Evolutionary conservation across 2,113 vertebrate species (phyloP).

Genomic region (Tiliqua scincoides): DNA sequence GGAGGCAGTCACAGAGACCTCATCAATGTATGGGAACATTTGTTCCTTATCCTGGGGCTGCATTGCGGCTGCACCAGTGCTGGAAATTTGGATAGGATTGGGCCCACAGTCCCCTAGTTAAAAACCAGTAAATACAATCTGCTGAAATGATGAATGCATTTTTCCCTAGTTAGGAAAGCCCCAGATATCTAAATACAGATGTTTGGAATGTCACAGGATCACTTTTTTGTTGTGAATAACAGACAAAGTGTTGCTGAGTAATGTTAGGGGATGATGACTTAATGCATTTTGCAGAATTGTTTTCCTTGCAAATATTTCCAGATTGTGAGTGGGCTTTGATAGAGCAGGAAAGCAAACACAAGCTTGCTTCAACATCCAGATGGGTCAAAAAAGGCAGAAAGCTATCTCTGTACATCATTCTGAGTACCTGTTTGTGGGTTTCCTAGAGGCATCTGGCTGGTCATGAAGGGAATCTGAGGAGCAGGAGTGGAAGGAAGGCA

Average conservation of each 20-base stretch:
- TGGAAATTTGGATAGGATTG: no score
- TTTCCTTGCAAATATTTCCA: background rate
- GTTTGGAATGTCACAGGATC: background rate
- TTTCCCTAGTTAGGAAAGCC: background rate
- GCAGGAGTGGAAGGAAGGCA: background rate
- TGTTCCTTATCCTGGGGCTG: no score
- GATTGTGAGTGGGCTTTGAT: background rate
- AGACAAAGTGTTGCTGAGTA: background rate
- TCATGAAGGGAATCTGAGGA: background rate
- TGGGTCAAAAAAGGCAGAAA: background rate
- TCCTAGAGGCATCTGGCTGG: background rate
- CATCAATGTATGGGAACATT: no score
- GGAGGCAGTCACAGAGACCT: no score
- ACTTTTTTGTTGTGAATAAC: background rate
- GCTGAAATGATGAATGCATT: background rate
- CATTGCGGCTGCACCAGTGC: no score
- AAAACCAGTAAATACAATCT: background rate
- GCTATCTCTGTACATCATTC: background rate
- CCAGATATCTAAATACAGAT: background rate
- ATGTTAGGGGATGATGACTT: background rate
- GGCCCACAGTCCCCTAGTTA: background rate
- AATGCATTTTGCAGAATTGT: background rate
- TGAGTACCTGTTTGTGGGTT: no score
- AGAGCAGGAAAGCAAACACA: background rate
- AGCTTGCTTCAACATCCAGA: background rate